Percentiles rank a stretch among this genome's conserved stretches.
These are phyloP conservation scores for Steinernema scapterisci DNA, from an alignment of 2,888 invertebrate genomes.

Conservation along the genomic window DNA sequence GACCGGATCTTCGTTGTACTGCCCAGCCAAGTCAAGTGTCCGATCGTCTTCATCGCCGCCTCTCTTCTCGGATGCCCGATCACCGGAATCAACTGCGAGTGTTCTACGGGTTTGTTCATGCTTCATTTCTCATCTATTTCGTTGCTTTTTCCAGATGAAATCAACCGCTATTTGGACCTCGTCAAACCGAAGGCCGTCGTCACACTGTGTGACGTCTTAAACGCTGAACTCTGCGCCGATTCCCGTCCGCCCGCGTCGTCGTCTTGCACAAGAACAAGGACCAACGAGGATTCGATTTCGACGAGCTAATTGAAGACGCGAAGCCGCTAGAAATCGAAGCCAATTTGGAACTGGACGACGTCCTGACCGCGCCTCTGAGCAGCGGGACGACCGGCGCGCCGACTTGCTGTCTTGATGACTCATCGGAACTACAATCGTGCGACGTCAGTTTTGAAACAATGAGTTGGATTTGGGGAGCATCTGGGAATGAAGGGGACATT, in stretches of 20 bases:
- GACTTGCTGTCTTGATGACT: constrained; percentile 59
- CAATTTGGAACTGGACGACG: constrained; percentile 36
- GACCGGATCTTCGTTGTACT: constrained; percentile 50
- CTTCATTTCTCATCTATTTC: no score
- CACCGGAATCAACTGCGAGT: constrained; percentile 34
- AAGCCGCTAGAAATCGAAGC: neutral
- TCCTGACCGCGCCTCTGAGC: constrained; percentile 52
- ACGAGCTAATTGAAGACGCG: no score
- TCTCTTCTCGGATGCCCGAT: constrained; percentile 33
- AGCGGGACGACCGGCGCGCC: constrained; percentile 61
- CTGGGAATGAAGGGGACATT: no score
- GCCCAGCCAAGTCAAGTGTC: constrained; percentile 48
- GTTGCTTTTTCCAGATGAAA: no score
- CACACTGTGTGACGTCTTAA: constrained; percentile 36
- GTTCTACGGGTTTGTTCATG: neutral
- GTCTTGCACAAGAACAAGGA: constrained; percentile 32
- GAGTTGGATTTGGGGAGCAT: no score
- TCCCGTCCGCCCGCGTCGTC: no score
- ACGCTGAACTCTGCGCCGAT: no score
- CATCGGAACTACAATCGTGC: constrained; percentile 60
- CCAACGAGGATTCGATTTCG: constrained; percentile 36
- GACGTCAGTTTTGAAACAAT: constrained; percentile 52
- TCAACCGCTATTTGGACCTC: constrained; percentile 33
- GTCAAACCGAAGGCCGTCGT: constrained; percentile 35
- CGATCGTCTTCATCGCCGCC: constrained; percentile 35